Evolutionary conservation across 2,797 vertebrate genomes (phyloP).

Genomic region (Lagorchestes hirsutus): DNA sequence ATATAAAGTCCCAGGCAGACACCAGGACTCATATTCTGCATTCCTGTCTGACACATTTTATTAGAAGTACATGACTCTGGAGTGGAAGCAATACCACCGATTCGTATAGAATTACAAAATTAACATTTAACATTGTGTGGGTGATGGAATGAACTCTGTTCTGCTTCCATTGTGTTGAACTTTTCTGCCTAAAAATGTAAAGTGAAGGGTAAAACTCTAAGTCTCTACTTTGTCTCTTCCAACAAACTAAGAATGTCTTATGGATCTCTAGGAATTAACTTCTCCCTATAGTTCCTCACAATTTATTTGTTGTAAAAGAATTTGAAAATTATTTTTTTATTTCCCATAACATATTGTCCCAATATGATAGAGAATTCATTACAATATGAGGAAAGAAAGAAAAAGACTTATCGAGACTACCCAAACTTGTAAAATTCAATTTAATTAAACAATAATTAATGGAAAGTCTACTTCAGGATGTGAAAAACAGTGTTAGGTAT

Average conservation of each 20-base stretch:
- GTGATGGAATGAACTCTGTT: slow-evolving; percentile 52
- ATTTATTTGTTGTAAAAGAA: slow-evolving; percentile 62
- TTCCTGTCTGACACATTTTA: slow-evolving; percentile 79
- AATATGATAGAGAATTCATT: not conserved
- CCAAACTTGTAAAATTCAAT: not conserved
- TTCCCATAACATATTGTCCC: not conserved
- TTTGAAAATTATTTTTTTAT: not conserved
- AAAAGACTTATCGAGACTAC: not conserved
- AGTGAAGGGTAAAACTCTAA: slow-evolving; percentile 69
- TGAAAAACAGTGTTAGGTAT: not conserved
- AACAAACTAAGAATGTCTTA: slow-evolving; percentile 60
- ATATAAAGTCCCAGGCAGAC: slow-evolving; percentile 63
- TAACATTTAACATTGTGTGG: slow-evolving; percentile 38
- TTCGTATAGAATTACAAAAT: slow-evolving; percentile 67
- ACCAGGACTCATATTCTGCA: slow-evolving; percentile 62
- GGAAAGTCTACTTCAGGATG: not conserved
- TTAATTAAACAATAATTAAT: not conserved
- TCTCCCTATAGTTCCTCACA: slow-evolving; percentile 64
- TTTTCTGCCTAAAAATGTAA: slow-evolving; percentile 69
- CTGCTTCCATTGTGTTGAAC: slow-evolving; percentile 71
- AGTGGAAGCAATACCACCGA: slow-evolving; percentile 66
- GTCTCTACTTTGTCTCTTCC: slow-evolving; percentile 69
- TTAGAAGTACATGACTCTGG: slow-evolving; percentile 65
- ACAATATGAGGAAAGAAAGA: not conserved
- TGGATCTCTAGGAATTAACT: slow-evolving; percentile 64